A percentile compares a stretch with the other conserved stretches of the same genome.
These are phyloP conservation scores for Brachypodius melanocephalos DNA, from an alignment of 2,113 vertebrate species.

Conservation along the genomic window DNA sequence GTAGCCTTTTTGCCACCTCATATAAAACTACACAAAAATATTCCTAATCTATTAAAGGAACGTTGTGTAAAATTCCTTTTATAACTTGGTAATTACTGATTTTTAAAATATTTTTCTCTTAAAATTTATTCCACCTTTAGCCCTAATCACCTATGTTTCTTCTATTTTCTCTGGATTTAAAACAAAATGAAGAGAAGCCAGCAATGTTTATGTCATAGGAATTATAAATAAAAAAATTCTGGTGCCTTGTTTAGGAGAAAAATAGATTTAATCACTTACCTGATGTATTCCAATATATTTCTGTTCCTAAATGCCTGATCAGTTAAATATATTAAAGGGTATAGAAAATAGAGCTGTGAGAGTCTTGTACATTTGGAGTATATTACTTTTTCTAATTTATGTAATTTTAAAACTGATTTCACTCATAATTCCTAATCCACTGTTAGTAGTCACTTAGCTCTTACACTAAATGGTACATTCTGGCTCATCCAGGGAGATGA, in stretches of 20 bases:
- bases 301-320: not conserved
- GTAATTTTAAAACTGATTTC: slow-evolving; percentile 16
- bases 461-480: not conserved
- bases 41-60: not conserved
- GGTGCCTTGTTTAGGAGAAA: not conserved
- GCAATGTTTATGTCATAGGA: not conserved
- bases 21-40: not conserved
- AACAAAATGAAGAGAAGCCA: not conserved
- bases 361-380: not conserved
- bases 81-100: not conserved
- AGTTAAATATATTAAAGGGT: not conserved
- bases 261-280: not conserved
- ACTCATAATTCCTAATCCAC: not conserved
- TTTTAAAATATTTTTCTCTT: not conserved
- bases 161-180: not conserved
- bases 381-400: not conserved
- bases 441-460: not conserved
- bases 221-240: not conserved
- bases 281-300: not conserved
- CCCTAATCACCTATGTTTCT: not conserved
- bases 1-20: not conserved
- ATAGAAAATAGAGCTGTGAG: not conserved
- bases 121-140: not conserved
- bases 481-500: not conserved
- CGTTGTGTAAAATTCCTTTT: not conserved